These are phyloP conservation scores for Spea hammondii DNA, from an alignment of 2,797 vertebrate genomes.

Conservation along the genomic window DNA sequence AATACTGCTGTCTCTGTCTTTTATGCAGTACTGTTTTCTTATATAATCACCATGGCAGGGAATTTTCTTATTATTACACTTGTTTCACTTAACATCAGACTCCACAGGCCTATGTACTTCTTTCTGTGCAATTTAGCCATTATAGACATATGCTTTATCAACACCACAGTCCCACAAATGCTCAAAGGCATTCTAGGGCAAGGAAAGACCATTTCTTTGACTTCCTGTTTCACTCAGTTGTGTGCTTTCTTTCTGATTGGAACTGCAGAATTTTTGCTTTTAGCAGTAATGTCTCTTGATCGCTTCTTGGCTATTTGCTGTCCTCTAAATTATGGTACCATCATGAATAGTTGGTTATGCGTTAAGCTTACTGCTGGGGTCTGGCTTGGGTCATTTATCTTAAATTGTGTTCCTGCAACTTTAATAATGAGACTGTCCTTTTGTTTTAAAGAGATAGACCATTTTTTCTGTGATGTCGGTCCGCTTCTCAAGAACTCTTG, in stretches of 20 bases:
- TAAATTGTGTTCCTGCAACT: neutral
- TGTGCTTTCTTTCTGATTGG: slow-evolving; percentile 42
- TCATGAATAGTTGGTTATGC: slow-evolving; percentile 7
- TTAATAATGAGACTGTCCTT: neutral
- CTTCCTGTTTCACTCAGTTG: slow-evolving; percentile 38
- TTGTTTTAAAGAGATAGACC: slow-evolving; percentile 21
- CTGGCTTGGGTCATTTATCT: slow-evolving; percentile 23
- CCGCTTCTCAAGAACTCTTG: slow-evolving; percentile 28
- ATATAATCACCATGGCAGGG: slow-evolving; percentile 37
- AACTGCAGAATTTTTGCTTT: slow-evolving; percentile 43
- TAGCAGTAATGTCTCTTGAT: slow-evolving; percentile 39
- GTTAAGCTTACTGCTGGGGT: slow-evolving; percentile 14
- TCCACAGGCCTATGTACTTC: slow-evolving; percentile 46
- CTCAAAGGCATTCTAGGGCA: slow-evolving; percentile 40
- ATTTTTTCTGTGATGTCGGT: slow-evolving; percentile 32
- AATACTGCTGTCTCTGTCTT: slow-evolving; percentile 17
- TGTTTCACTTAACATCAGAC: slow-evolving; percentile 27
- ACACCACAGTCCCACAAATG: slow-evolving; percentile 47
- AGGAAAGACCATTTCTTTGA: slow-evolving; percentile 45
- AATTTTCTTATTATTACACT: slow-evolving; percentile 43
- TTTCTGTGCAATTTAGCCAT: slow-evolving; percentile 52
- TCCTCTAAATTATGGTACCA: slow-evolving; percentile 18
- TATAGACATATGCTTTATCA: slow-evolving; percentile 49
- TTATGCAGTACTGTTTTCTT: slow-evolving; percentile 28
- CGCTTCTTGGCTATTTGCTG: slow-evolving; percentile 28